Conservation (phyloP, 2,888 invertebrate genomes). For the Ectemnius cavifrons region DNA sequence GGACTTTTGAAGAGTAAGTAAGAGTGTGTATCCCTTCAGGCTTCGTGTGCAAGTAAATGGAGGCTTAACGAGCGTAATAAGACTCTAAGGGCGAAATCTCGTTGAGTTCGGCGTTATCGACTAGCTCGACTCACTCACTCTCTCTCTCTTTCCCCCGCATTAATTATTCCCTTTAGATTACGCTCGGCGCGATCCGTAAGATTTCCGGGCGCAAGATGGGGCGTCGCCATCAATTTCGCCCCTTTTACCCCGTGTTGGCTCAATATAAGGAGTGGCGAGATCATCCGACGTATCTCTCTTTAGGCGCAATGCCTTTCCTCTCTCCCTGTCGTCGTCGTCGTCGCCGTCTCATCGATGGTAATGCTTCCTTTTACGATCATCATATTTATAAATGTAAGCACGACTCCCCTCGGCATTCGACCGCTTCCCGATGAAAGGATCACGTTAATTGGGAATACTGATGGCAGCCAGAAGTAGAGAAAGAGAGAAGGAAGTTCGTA, state of each 20-base stretch:
- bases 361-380: conserved; percentile 66
- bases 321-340: conserved; percentile 22
- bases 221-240: conserved; percentile 61
- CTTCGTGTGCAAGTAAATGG: too few species aligned
- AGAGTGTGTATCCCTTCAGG: too few species aligned
- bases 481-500: too few species aligned
- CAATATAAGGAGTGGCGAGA: conserved; percentile 37
- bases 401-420: conserved; percentile 41
- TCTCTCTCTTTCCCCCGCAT: conserved; percentile 36
- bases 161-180: conserved; percentile 68
- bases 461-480: conserved; percentile 64
- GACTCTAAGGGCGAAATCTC: conserved; percentile 17
- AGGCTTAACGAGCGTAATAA: not conserved
- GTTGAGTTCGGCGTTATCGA: conserved; percentile 32
- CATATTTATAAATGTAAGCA: conserved; percentile 66
- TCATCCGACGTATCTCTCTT: not conserved
- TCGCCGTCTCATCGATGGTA: conserved; percentile 54
- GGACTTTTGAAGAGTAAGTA: too few species aligned
- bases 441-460: conserved; percentile 75
- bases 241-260: conserved; percentile 30
- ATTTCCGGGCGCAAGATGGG: conserved; percentile 42
- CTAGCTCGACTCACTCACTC: conserved; percentile 37
- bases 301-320: not conserved
- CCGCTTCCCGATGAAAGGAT: conserved; percentile 69
- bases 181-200: conserved; percentile 56